phyloP scores from a whole-genome alignment of 1,140 invertebrate species.

The Drosophila dunni region DNA sequence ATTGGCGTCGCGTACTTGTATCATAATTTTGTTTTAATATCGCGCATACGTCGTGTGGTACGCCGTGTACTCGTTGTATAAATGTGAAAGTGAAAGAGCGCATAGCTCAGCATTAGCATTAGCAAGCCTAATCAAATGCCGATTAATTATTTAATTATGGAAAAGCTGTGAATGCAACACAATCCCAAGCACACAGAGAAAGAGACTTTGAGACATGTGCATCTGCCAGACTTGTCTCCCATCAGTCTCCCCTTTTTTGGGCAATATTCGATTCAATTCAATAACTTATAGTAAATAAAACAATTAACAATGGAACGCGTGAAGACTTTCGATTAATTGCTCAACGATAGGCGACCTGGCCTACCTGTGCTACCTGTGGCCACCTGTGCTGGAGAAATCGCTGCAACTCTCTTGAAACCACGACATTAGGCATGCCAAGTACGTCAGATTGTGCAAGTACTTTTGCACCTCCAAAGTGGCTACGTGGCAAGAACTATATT shows the following conservation, averaged over 20 bases:
- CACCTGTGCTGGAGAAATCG: conserved; percentile 27
- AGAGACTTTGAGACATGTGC: background rate
- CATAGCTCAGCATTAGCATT: conserved; percentile 39
- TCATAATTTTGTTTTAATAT: conserved; percentile 57
- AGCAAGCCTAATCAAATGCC: conserved; percentile 54
- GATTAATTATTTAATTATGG: conserved; percentile 67
- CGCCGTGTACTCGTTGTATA: conserved; percentile 13
- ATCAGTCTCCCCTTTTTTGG: conserved; percentile 24
- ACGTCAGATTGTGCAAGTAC: conserved; percentile 17
- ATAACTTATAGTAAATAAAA: conserved; percentile 8
- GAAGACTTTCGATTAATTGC: conserved; percentile 44
- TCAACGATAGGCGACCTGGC: conserved; percentile 7
- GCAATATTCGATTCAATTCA: conserved; percentile 10
- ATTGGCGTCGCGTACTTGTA: conserved; percentile 43
- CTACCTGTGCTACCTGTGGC: background rate
- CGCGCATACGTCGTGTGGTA: conserved; percentile 18
- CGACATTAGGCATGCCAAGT: conserved; percentile 10
- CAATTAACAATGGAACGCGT: conserved; percentile 23
- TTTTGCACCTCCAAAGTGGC: background rate
- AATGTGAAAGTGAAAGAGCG: conserved; percentile 63
- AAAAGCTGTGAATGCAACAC: conserved; percentile 48
- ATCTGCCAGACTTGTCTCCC: background rate
- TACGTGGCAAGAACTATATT: conserved; percentile 12
- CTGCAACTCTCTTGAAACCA: conserved; percentile 9
- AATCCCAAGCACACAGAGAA: conserved; percentile 20